Base-by-base conservation (phyloP, 2,888 invertebrate species). In the Lithosia quadra region DNA sequence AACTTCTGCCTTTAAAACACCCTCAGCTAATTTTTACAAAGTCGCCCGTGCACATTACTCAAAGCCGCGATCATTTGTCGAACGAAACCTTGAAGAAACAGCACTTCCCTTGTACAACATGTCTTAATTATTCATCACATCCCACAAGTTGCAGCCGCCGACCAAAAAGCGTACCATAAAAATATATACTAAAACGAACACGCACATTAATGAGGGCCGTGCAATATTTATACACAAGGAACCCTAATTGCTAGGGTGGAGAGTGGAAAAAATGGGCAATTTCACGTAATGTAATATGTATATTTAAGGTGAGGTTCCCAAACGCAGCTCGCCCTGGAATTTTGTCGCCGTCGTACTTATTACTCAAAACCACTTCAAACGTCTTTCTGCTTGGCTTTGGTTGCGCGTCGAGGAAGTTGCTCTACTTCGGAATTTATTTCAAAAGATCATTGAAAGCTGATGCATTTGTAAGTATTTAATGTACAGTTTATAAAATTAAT, bases 261-360 rank as follows among this genome's bases (percentile, higher is more conserved):
- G 94, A 95, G 95, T 94, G 95, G 92, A 94, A 95, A 95, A 95
- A 95, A 95, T 94, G 94, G 95, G 93, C 95, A 95, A 95, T 95
- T 95, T 93, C 92, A 93, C 94, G 94, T 94, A 94, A 95, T 95
- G 93, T 94, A 94, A 95, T 95, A 94, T 94, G 94, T 94, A 95
- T 94, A 94, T 94, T 94, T 94, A 94, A 93, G 93, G 93, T 91
- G 90, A 91, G 90, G 89, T 90, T 91, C 89, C 90, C 87, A 87
- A 92, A 91, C 86, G 84, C 89, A 88, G 87, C 83, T 55, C 73
- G 69, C 75, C 75, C 75, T 68, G 92, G 86, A 90, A 91, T 88
- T 92, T 91, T 93, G 94, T 94, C 94, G 93, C 91, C 90, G 90
- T 86, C 85, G 89, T 92, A 89, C 91, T 92, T 92, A 91, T 91